Base-by-base conservation (phyloP, 2,113 vertebrate genomes). In the Tyto alba region DNA sequence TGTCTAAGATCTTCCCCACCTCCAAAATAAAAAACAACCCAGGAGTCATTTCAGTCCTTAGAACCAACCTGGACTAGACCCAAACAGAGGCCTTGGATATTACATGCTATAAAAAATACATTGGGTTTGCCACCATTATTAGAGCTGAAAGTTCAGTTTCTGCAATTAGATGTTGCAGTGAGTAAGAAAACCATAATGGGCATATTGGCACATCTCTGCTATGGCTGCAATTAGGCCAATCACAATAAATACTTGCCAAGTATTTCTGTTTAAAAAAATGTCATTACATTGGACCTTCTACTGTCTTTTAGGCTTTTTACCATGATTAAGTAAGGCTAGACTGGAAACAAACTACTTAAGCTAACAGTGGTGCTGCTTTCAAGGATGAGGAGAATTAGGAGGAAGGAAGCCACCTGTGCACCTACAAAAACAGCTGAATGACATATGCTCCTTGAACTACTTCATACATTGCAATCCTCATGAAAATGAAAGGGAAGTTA, bases 291-390 rank as follows among this genome's bases (percentile, higher is more conserved):
- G 59, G 64, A 89, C 41, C 32, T 89, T 96, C 50, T 85, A 68
- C 92, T 83, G 76, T 62, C 53, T 96, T 96, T 96, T 87, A 91
- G 50, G 85, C 48, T 97, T 73, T 94, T 76, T 53, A 30, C 83
- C 77, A 63, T 79, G 76, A 82, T 95, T 88, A 91, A 93, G 90
- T 64, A 64, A 97, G 68, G 79, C 40, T 76, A 92, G 72, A 83
- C 60, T 19, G 36, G 84, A 95, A 96, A 85, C 30, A 72, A 85
- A 62, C 63, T 85, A 6, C 71, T 95, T 89, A 85, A 34, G 15
- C n/a, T 93, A 67, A 85, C 32, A 67, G n/a, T 41, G n/a, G 45
- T 47, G 41, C 38, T 96, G 45, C 78, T 94, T 94, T 93, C 56
- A 85, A 45, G 79, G 36, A 62, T 43, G 40, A 81, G 53, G 69